phyloP scores from a whole-genome alignment of 2,888 invertebrate genomes.

The Cremastobaeus sp. region DNA sequence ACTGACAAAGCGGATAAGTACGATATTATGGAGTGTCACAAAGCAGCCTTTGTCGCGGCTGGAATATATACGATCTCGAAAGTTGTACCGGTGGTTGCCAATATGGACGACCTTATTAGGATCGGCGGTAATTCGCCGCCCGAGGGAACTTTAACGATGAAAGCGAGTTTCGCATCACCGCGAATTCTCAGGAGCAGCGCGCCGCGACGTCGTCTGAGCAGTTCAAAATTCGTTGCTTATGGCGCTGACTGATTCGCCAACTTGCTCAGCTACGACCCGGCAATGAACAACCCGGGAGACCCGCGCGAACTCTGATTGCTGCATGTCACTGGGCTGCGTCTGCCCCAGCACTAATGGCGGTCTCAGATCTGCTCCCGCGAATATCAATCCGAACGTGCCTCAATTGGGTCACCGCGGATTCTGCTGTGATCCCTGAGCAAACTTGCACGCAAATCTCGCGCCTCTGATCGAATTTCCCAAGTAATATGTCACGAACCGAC shows the following conservation, averaged over 20 bases:
- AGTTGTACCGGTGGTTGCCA: conserved; percentile 36
- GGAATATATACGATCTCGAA: conserved; percentile 17
- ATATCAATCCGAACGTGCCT: conserved; percentile 32
- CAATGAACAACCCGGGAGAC: conserved; percentile 57
- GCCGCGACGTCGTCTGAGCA: conserved; percentile 19
- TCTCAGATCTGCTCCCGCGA: conserved; percentile 39
- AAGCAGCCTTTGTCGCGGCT: conserved; percentile 37
- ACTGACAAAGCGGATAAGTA: conserved; percentile 46
- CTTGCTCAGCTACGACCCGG: conserved; percentile 40
- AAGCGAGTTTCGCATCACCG: conserved; percentile 48
- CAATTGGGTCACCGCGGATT: conserved; percentile 41
- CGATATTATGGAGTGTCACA: conserved; percentile 42
- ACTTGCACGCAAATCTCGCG: conserved; percentile 27
- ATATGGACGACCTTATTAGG: conserved; percentile 67
- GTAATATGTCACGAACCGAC: conserved; percentile 43
- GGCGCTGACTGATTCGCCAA: conserved; percentile 26
- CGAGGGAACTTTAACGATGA: conserved; percentile 55
- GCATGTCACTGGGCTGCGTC: conserved; percentile 58
- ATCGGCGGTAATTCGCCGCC: conserved; percentile 72
- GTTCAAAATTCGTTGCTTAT: conserved; percentile 35
- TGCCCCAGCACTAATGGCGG: conserved; percentile 41
- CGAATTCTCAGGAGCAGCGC: conserved; percentile 39
- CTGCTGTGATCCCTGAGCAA: conserved; percentile 20
- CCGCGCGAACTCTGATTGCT: conserved; percentile 72
- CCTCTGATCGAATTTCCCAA: conserved; percentile 42